Conservation (phyloP, 2,113 vertebrate species). For the Pachypanchax playfairii region DNA sequence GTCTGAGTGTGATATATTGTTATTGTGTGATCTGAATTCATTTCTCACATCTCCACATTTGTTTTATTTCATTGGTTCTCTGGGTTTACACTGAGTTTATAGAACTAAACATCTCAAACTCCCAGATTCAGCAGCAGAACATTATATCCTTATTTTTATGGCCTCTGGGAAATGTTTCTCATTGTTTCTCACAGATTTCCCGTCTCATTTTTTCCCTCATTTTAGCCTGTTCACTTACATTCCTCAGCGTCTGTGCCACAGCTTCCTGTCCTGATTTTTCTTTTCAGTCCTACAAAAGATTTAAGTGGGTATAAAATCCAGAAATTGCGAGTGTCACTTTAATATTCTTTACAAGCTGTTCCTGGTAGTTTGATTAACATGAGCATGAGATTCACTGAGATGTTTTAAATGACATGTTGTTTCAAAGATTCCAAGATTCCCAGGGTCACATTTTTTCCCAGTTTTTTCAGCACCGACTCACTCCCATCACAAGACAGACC, state of each 20-base stretch:
- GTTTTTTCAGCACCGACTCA: background rate
- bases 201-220: background rate
- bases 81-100: no score
- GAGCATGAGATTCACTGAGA: background rate
- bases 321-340: background rate
- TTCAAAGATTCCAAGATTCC: background rate
- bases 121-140: background rate
- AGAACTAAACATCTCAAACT: background rate
- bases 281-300: background rate
- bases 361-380: background rate
- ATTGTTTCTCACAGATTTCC: constrained; percentile 6
- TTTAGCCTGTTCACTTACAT: background rate
- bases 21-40: background rate
- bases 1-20: background rate
- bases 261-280: background rate
- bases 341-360: background rate
- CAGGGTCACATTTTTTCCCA: background rate
- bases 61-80: no score
- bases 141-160: background rate
- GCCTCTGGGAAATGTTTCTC: background rate
- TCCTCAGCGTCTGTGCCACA: background rate
- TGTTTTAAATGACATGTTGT: background rate
- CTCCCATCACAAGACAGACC: background rate
- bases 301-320: background rate
- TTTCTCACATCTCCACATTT: no score